phyloP scores from a whole-genome alignment of 2,797 vertebrate species.

The Chelonia mydas region DNA sequence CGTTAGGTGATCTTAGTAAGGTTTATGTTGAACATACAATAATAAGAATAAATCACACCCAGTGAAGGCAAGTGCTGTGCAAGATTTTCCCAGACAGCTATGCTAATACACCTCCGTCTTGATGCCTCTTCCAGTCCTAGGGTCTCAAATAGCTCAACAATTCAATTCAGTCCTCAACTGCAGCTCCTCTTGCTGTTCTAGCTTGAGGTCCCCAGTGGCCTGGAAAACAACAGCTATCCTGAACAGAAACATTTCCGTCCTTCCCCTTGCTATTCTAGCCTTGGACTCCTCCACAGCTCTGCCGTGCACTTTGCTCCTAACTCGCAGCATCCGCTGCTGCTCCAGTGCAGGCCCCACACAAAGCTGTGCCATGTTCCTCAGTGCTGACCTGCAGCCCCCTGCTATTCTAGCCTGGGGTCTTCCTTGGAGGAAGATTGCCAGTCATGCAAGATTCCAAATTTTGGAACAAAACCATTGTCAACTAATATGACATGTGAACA shows the following conservation, averaged over 20 bases:
- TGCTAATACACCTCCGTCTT: background rate
- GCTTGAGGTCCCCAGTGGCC: background rate
- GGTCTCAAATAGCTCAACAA: background rate
- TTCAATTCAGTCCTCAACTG: background rate
- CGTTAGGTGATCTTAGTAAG: background rate
- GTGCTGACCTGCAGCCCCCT: background rate
- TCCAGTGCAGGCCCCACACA: too few relatives aligned
- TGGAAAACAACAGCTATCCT: background rate
- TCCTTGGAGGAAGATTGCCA: background rate
- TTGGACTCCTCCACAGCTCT: too few relatives aligned
- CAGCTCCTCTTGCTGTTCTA: background rate
- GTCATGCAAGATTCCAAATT: too few relatives aligned
- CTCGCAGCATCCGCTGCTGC: too few relatives aligned
- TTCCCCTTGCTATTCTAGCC: too few relatives aligned
- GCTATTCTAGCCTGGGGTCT: background rate
- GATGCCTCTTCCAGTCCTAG: rapidly evolving
- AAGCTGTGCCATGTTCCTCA: too few relatives aligned
- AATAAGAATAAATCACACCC: background rate
- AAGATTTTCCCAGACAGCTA: background rate
- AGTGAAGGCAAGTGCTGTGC: background rate
- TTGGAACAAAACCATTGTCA: background rate
- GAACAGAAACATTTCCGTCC: background rate
- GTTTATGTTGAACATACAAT: background rate
- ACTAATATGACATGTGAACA: background rate
- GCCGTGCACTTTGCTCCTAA: too few relatives aligned